Evolutionary conservation across 2,888 invertebrate species (phyloP).

Genomic region (Ormyrus pomaceus): DNA sequence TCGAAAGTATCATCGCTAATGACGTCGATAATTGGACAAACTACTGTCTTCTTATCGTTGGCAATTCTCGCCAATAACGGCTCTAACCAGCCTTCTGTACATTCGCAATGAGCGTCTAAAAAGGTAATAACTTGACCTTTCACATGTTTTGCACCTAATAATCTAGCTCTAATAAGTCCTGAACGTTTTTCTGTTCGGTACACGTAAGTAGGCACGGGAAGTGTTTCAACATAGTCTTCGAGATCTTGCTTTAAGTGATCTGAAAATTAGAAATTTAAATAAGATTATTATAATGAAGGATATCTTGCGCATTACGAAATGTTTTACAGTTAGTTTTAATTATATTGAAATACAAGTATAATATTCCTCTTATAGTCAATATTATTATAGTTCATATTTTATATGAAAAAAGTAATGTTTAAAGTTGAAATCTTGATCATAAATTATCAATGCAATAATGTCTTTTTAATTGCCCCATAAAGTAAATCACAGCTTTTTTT

Average conservation of each 20-base stretch:
- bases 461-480: too few species aligned
- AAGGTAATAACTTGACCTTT: conserved; percentile 96
- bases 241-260: conserved; percentile 92
- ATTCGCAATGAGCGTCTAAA: conserved; percentile 98
- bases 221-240: conserved; percentile 90
- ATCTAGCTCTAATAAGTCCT: conserved; percentile 95
- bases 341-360: conserved; percentile 2
- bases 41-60: conserved; percentile 93
- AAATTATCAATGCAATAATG: not conserved
- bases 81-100: conserved; percentile 99
- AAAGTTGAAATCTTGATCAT: too few species aligned
- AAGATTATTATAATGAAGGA: conserved; percentile 15
- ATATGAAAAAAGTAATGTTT: not conserved
- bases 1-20: conserved; percentile 99
- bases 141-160: conserved; percentile 95
- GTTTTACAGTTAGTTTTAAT: too few species aligned
- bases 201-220: conserved; percentile 92
- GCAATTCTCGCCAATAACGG: conserved; percentile 94
- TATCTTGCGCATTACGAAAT: too few species aligned
- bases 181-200: conserved; percentile 94
- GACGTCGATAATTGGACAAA: conserved; percentile 99
- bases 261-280: conserved; percentile 71
- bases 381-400: not conserved
- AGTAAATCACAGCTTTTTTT: too few species aligned
- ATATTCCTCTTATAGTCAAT: not conserved